Conservation (phyloP, 2,797 vertebrate genomes). For the Cichlasoma orientale region DNA sequence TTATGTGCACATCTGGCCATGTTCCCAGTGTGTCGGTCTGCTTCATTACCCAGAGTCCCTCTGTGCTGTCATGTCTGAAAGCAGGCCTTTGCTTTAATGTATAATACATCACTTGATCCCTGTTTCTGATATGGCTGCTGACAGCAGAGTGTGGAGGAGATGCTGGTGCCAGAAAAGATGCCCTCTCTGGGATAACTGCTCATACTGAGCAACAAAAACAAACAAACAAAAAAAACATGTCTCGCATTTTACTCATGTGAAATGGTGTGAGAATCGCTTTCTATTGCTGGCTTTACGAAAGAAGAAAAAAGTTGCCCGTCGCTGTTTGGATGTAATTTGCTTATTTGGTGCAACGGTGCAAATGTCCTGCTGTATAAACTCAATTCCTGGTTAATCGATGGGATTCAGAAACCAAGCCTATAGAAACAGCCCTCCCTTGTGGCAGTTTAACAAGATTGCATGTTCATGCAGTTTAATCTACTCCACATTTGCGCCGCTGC, state of each 20-base stretch:
- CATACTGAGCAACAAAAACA: constrained; percentile 45
- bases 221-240: constrained; percentile 22
- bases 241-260: constrained; percentile 42
- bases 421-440: constrained; percentile 39
- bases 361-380: constrained; percentile 11
- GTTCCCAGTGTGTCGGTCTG: constrained; percentile 66
- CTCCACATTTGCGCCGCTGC: not conserved
- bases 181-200: constrained; percentile 57
- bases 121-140: constrained; percentile 71
- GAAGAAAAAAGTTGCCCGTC: not conserved
- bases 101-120: constrained; percentile 79
- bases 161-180: constrained; percentile 50
- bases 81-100: constrained; percentile 78
- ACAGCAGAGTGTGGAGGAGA: constrained; percentile 65
- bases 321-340: constrained; percentile 2
- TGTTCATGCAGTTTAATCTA: not conserved
- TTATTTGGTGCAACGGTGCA: not conserved
- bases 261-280: constrained; percentile 44
- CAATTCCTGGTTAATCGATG: constrained; percentile 15
- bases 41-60: constrained; percentile 80
- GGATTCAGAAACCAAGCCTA: constrained; percentile 1
- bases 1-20: constrained; percentile 65
- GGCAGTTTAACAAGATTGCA: constrained; percentile 6
- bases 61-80: constrained; percentile 78
- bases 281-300: constrained; percentile 9